Conservation (phyloP, 2,113 vertebrate species). For the Lophura nycthemera region DNA sequence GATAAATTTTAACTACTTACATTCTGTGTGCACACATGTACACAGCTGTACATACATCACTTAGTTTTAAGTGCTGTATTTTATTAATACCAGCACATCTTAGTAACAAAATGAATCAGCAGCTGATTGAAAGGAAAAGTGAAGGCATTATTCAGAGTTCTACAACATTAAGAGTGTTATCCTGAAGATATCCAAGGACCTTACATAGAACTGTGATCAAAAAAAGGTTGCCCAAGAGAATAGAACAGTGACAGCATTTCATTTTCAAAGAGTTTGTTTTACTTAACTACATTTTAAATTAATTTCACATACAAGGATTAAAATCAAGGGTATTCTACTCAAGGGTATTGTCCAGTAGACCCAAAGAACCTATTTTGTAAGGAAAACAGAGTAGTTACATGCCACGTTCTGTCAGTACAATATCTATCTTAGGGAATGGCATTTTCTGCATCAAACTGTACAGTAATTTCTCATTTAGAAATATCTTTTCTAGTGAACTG, state of each 20-base stretch:
- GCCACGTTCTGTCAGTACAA: background rate
- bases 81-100: background rate
- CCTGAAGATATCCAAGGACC: background rate
- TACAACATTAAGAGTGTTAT: background rate
- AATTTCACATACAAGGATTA: background rate
- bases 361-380: background rate
- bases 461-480: background rate
- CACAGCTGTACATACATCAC: background rate
- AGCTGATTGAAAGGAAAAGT: background rate
- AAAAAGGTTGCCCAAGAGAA: background rate
- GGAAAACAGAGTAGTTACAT: background rate
- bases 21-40: background rate
- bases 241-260: background rate
- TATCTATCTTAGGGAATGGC: background rate
- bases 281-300: background rate
- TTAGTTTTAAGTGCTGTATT: background rate
- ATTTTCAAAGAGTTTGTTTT: background rate
- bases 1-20: background rate
- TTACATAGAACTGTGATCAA: background rate
- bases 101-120: background rate
- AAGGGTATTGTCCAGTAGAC: background rate
- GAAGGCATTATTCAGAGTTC: background rate
- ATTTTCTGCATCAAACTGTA: background rate
- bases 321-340: background rate
- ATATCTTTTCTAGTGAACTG: background rate